Base-by-base conservation (phyloP, 2,113 vertebrate genomes). In the Sinocyclocheilus maitianheensis region DNA sequence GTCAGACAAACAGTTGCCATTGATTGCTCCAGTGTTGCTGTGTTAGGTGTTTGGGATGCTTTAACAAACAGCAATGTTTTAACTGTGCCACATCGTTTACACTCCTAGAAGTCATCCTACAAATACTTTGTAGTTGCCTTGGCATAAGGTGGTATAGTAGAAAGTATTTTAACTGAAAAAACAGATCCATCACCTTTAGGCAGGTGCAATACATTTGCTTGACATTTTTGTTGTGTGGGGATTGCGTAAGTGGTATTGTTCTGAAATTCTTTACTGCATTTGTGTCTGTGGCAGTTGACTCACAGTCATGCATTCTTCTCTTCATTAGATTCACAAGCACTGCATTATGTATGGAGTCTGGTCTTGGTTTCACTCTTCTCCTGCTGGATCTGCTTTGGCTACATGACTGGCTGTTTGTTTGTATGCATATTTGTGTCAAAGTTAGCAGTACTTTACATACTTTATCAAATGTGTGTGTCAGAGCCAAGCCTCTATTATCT, bases 321-420 rank as follows among this genome's bases (percentile, higher is more conserved):
- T 81, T 62, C 43, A 85, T 65, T 81, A 48, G 37, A 14, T 20
- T 46, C 62, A 78, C 87, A 88, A 85, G 84, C 77, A 72, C 11
- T 16, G 43, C 48, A 88, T 85, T 88, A 79, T 85, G 37, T 63
- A 67, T 46, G 77, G 58, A 62, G 20, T 63, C 24, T 65, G 60
- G 65, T 37, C 80, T 78, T 46, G 40, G 8, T 63, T 65, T 67
- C 20, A 13, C 11, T 30, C 58, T 85, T 40, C 46, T 72, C 48
- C 51, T 20, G 58, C 24, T 69, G 18, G 60, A 30, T 60, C 30
- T 40, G 40, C 60, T 65, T 51, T 8, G 3, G 51, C 76, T 55
- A 34, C 18, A 6, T 77, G 40, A 24, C 2, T 34, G 24, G 40
- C 14, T 65, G 83, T 60, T n/a, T 46, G 83, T 83, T 3, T 58